Conservation (phyloP, 2,888 invertebrate genomes). For the Rhynchonema sp. region DNA sequence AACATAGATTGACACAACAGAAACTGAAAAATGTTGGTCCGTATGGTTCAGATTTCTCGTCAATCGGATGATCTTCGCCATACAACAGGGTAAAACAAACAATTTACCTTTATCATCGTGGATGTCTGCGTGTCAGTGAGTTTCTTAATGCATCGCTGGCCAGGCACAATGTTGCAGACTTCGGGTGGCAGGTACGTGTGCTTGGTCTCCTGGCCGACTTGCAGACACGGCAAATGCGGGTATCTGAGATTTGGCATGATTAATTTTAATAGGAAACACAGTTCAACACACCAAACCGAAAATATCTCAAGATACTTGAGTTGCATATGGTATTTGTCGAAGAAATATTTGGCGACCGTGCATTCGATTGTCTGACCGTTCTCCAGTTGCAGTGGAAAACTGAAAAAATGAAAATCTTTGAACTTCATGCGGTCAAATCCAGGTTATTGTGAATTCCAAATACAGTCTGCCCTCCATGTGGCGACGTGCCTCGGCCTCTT, state of each 20-base stretch:
- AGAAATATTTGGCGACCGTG: constrained; percentile 97
- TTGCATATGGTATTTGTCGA: constrained; percentile 72
- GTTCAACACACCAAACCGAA: too few relatives aligned
- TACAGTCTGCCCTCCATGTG: too few relatives aligned
- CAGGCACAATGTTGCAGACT: constrained; percentile 97
- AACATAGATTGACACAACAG: constrained; percentile 3
- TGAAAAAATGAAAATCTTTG: constrained; percentile 31
- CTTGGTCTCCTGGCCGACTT: constrained; percentile 99
- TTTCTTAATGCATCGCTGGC: constrained; percentile 97
- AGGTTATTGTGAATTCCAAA: too few relatives aligned
- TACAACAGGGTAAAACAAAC: too few relatives aligned
- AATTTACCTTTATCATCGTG: constrained; percentile 76
- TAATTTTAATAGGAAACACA: too few relatives aligned
- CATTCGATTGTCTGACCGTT: constrained; percentile 99
- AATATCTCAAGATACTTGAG: too few relatives aligned
- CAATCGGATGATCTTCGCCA: too few relatives aligned
- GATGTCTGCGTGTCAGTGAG: constrained; percentile 99
- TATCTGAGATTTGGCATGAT: too few relatives aligned
- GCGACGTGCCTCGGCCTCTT: too few relatives aligned
- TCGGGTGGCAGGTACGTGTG: constrained; percentile 97
- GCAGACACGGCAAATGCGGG: constrained; percentile 95
- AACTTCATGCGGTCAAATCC: background rate
- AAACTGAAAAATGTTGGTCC: background rate
- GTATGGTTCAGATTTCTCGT: too few relatives aligned
- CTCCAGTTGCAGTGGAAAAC: constrained; percentile 91